A percentile compares a stretch with the other conserved stretches of the same genome.
Evolutionary conservation across 1,140 invertebrate genomes (phyloP).

Genomic region (Mya arenaria): DNA sequence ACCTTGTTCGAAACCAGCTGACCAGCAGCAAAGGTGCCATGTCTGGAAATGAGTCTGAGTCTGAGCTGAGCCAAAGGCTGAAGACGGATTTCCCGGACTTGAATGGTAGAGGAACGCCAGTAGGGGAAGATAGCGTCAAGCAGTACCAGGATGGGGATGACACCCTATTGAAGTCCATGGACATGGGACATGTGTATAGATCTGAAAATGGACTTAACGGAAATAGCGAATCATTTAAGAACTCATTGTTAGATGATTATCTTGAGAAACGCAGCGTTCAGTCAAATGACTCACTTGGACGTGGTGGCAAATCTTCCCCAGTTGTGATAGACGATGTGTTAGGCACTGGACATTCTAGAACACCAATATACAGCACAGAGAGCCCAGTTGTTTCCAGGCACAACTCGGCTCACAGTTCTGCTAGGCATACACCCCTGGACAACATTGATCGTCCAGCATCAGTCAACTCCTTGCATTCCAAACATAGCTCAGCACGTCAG

Average conservation of each 20-base stretch:
- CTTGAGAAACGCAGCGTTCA: conserved; percentile 51
- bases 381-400: conserved; percentile 43
- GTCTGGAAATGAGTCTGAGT: conserved; percentile 8
- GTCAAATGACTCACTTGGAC: conserved; percentile 4
- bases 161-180: neutral
- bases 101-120: conserved; percentile 61
- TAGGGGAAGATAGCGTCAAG: conserved; percentile 63
- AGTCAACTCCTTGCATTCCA: conserved; percentile 13
- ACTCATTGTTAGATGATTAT: conserved; percentile 60
- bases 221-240: conserved; percentile 21
- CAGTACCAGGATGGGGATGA: conserved; percentile 59
- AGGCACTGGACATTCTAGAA: conserved; percentile 45
- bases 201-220: neutral
- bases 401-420: conserved; percentile 41
- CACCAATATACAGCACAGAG: conserved; percentile 51
- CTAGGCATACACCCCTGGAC: conserved; percentile 42
- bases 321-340: conserved; percentile 44
- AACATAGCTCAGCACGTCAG: conserved; percentile 35
- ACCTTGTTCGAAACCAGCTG: conserved; percentile 43
- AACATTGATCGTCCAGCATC: conserved; percentile 21
- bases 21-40: conserved; percentile 16
- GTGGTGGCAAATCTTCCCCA: conserved; percentile 5
- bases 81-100: conserved; percentile 24
- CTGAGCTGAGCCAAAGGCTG: neutral
- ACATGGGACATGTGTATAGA: neutral